Evolutionary conservation across 2,113 vertebrate genomes (phyloP).

Genomic region (Saguinus midas): DNA sequence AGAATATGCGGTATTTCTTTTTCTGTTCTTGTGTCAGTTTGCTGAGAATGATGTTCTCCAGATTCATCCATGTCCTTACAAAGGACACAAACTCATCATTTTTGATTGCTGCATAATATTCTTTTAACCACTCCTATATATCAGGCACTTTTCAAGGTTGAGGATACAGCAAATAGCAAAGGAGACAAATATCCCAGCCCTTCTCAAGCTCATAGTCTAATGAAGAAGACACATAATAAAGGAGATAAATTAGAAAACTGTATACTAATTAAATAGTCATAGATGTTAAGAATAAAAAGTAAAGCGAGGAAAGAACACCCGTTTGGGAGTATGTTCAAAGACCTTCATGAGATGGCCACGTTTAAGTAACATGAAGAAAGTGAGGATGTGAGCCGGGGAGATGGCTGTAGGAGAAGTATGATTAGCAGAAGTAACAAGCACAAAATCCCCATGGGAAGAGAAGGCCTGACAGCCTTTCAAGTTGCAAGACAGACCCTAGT

Average conservation of each 20-base stretch:
- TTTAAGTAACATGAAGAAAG: not conserved
- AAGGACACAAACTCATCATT: no score
- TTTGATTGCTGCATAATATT: no score
- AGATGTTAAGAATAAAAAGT: not conserved
- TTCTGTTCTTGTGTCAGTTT: no score
- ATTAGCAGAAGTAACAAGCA: not conserved
- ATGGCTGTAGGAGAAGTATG: not conserved
- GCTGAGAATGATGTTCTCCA: no score
- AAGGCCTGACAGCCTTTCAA: not conserved
- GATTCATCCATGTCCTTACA: no score
- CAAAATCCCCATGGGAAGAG: not conserved
- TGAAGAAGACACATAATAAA: not conserved
- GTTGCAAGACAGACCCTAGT: not conserved
- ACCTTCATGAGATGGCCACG: not conserved
- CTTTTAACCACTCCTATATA: not conserved
- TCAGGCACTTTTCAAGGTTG: not conserved
- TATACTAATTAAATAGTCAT: not conserved
- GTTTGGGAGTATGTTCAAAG: not conserved
- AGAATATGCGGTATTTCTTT: no score
- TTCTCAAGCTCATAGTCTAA: not conserved
- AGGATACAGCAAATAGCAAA: not conserved
- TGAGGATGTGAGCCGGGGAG: not conserved
- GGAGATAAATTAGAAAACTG: not conserved
- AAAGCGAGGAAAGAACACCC: not conserved
- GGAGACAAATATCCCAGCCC: not conserved